Conservation (phyloP, 2,113 vertebrate genomes). For the Mesocricetus auratus region DNA sequence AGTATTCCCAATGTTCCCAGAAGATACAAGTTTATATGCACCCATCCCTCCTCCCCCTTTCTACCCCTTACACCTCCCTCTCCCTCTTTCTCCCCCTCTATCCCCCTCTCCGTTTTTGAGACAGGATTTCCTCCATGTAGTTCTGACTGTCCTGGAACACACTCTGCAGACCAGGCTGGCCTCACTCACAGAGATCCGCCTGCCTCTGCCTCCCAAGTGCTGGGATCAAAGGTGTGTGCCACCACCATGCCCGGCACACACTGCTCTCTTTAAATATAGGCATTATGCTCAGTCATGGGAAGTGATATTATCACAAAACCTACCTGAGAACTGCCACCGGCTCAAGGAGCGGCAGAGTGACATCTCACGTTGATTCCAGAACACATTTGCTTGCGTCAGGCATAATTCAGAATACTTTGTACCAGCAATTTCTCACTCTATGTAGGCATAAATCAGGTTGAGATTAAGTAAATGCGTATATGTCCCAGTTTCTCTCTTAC, state of each 20-base stretch:
- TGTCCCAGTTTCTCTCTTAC: neutral
- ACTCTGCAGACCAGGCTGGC: neutral
- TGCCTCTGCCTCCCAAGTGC: neutral
- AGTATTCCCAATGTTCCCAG: neutral
- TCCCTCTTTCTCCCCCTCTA: neutral
- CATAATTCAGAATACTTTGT: neutral
- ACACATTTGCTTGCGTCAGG: neutral
- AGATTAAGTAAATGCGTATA: neutral
- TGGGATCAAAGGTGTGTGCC: neutral
- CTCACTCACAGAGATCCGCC: neutral
- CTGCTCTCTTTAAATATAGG: neutral
- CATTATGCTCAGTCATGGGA: neutral
- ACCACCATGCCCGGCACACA: neutral
- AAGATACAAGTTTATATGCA: neutral
- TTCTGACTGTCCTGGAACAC: neutral
- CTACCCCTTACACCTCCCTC: accelerated
- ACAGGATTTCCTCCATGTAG: neutral
- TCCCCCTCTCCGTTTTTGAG: neutral
- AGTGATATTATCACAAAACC: neutral
- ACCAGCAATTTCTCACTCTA: neutral
- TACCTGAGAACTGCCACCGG: neutral
- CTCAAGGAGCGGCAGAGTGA: neutral
- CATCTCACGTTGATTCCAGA: neutral
- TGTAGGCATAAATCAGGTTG: neutral
- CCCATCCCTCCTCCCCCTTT: neutral